Conservation (phyloP, 1,140 invertebrate genomes). For the Lutraria rhynchaena region DNA sequence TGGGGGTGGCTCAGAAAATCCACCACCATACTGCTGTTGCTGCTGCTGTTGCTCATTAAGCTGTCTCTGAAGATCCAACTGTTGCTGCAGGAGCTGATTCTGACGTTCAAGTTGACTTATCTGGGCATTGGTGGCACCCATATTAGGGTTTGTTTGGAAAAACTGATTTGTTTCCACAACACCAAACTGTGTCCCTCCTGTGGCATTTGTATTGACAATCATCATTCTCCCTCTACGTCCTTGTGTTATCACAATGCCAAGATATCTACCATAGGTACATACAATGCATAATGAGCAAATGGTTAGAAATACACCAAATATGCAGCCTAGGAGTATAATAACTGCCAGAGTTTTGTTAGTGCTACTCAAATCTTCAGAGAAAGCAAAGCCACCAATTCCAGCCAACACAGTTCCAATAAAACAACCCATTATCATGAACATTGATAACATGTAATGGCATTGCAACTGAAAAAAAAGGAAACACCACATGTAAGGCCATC, state of each 20-base stretch:
- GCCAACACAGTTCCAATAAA: conserved; percentile 6
- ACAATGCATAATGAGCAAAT: conserved; percentile 23
- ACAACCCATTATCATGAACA: conserved; percentile 32
- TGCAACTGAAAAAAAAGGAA: conserved; percentile 16
- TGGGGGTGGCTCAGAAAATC: neutral
- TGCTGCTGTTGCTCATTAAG: conserved; percentile 5
- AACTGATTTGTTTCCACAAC: neutral
- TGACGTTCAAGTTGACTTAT: conserved; percentile 9
- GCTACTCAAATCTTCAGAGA: neutral
- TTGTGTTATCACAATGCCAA: neutral
- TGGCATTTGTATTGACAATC: neutral
- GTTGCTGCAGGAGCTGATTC: conserved; percentile 22
- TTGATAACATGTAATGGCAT: conserved; percentile 19
- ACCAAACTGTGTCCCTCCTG: neutral
- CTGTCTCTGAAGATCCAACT: conserved; percentile 11
- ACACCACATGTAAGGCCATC: no score
- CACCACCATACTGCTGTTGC: conserved; percentile 9
- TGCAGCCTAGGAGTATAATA: conserved; percentile 7
- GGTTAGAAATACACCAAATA: neutral
- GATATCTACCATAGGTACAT: conserved; percentile 17
- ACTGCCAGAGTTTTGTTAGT: conserved; percentile 6
- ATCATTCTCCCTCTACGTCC: conserved; percentile 3
- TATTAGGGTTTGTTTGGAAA: neutral
- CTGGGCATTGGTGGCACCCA: neutral
- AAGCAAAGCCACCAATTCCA: conserved; percentile 4